A percentile compares a stretch with the other conserved stretches of the same genome.
phyloP scores from a whole-genome alignment of 2,888 invertebrate genomes.

The Melanchra persicariae region DNA sequence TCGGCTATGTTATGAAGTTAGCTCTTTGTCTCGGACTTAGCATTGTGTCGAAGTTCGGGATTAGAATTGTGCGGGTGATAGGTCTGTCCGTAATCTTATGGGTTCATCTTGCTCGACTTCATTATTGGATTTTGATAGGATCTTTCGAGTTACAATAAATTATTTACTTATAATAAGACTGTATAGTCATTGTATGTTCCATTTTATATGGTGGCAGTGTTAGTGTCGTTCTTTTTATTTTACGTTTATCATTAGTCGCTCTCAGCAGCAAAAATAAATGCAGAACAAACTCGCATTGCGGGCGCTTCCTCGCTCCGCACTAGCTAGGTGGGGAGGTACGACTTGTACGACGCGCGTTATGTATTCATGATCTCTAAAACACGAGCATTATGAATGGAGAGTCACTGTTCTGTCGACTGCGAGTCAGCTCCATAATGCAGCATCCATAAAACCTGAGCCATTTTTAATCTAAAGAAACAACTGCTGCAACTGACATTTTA shows the following conservation, averaged over 20 bases:
- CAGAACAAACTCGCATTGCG: slow-evolving; percentile 1
- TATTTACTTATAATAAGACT: not conserved
- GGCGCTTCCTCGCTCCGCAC: slow-evolving; percentile 9
- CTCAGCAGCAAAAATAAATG: slow-evolving; percentile 1
- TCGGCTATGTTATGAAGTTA: slow-evolving; percentile 32
- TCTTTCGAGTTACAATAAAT: not conserved
- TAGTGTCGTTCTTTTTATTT: not conserved
- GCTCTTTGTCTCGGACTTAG: slow-evolving; percentile 23
- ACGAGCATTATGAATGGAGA: slow-evolving; percentile 37
- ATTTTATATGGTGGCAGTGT: not conserved
- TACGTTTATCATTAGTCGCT: slow-evolving; percentile 21
- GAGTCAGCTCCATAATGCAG: slow-evolving; percentile 19
- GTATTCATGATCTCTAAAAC: slow-evolving; percentile 50
- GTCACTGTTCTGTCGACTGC: slow-evolving; percentile 12
- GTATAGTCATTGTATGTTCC: not conserved
- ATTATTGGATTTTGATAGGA: not conserved
- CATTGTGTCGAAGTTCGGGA: slow-evolving; percentile 20
- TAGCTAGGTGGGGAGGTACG: too few species aligned
- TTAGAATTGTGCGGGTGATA: slow-evolving; percentile 20
- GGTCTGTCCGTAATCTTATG: slow-evolving; percentile 1
- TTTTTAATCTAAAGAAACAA: slow-evolving; percentile 30
- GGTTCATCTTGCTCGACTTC: slow-evolving; percentile 3
- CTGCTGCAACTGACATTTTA: slow-evolving; percentile 24
- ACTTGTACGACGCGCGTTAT: slow-evolving; percentile 19
- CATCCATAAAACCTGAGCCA: slow-evolving; percentile 11